Base-by-base conservation (phyloP, 1,140 invertebrate species). In the Odontomachus brunneus region DNA sequence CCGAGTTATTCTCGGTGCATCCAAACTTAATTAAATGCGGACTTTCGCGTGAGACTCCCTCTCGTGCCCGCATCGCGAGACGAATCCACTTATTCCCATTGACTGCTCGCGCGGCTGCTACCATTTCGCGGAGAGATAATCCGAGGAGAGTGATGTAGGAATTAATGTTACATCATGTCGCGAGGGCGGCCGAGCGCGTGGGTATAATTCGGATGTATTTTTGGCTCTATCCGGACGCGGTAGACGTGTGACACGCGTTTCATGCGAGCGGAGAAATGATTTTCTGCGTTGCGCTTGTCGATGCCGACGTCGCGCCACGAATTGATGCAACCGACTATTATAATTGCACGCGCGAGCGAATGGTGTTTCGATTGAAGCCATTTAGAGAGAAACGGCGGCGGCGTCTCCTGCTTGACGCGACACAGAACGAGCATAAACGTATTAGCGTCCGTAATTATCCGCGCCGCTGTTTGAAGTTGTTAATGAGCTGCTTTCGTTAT, bases 401-500 rank as follows among this genome's bases (percentile, higher is more conserved):
- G 38, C 38, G 9, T 11, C 38, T 44, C 38, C 3, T 44, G 9
- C 9, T 44, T 44, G 38, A 44, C 38, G 38, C 38, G 38, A 44
- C 38, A 44, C 38, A 44, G 38, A 0, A 11, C 38, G 38, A 9
- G 38, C 38, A 44, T 44, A 44, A 44, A 44, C 9, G 38, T 44
- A 44, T 44, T 24, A 22, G 65, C 33, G 49, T 44, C 1, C 65
- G n/a, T 48, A 72, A 60, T 81, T 72, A 49, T 33, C 38, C 38
- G 24, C 49, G 49, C 59, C 33, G 38, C 55, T 67, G 76, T 81
- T 81, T 62, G 76, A 60, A 60, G 60, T 71, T 51, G 72, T 83
- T 85, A 71, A 51, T 7, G 66, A 71, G 65, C 55, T 17, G 65
- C 38, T 49, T 69, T 80, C 78, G 53, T 60, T 80, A 66, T 78